Base-by-base conservation (phyloP, 2,888 invertebrate genomes). In the Aplocera efformata region DNA sequence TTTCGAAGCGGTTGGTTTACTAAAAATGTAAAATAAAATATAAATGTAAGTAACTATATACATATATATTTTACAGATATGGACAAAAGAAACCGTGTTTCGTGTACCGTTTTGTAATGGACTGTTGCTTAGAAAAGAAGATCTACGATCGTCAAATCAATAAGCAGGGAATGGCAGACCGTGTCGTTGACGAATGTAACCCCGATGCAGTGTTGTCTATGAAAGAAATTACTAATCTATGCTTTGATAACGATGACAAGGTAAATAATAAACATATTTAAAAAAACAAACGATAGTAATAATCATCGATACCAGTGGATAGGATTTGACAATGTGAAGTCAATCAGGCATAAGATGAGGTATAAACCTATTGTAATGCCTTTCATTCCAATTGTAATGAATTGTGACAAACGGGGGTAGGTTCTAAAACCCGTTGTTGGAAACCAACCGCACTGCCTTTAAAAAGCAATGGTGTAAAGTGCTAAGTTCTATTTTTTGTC, bases 61-160 rank as follows among this genome's bases (percentile, higher is more conserved):
- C 7, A 29, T 8, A 1, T 17, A 6, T 17, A n/a, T 42, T 36
- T 59, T 76, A 54, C 48, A 90, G 94, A 63, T 98, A 98, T 69
- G 99, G 99, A 0, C 99, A 99, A 78, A 91, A 91, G 63, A 98
- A 98, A 67, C 94, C 94, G 0, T 98, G 98, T 64, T 98, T 94
- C 75, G 97, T 99, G 3, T 99, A 99, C 76, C 92, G 99, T 25
- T 91, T 99, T 45, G 98, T 99, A 3, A 98, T 98, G 78, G 99
- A 99, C 78, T 97, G 97, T 78, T 98, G 97, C 56, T 90, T 99
- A 53, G 99, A 99, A 73, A 96, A 98, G 82, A 97, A 98, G 80
- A 99, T 99, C 51, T 99, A 99, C 75, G 99, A 99, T 70, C 89
- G 99, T 17, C 99, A 99, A 88, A 96, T 99, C 50, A 98, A 96